Evolutionary conservation across 2,888 invertebrate genomes (phyloP).

Genomic region (Hermaeophaga mercurialis): DNA sequence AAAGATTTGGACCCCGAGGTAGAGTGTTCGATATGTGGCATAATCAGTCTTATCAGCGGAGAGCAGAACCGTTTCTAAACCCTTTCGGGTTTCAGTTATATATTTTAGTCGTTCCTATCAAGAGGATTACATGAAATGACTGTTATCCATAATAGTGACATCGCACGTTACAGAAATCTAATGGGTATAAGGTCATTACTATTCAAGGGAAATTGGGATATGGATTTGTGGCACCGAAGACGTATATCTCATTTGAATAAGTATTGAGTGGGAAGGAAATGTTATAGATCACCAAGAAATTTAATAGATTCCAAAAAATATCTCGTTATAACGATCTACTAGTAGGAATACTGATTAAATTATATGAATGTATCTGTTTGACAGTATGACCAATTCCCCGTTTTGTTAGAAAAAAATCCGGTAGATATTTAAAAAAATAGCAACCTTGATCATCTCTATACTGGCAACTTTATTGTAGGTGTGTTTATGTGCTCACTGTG

Average conservation of each 20-base stretch:
- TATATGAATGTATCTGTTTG: too few relatives aligned
- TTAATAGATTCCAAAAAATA: too few relatives aligned
- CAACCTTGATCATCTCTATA: too few relatives aligned
- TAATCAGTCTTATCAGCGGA: slow-evolving; percentile 25
- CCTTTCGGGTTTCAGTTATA: slow-evolving; percentile 19
- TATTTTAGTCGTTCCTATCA: slow-evolving; percentile 23
- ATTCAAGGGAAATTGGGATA: background rate
- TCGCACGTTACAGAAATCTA: slow-evolving; percentile 15
- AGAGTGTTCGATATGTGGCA: slow-evolving; percentile 12
- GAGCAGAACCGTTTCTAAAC: slow-evolving; percentile 24
- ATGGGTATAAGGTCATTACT: slow-evolving; percentile 9
- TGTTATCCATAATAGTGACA: slow-evolving; percentile 17
- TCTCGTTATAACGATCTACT: too few relatives aligned
- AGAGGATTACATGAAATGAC: slow-evolving; percentile 22
- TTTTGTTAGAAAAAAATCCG: too few relatives aligned
- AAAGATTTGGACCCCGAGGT: slow-evolving; percentile 7
- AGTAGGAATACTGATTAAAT: too few relatives aligned
- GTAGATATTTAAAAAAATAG: too few relatives aligned
- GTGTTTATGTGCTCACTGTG: too few relatives aligned
- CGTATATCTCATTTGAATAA: background rate
- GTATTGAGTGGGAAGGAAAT: too few relatives aligned
- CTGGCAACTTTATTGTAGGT: too few relatives aligned
- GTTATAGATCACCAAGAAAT: too few relatives aligned
- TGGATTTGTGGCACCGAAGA: background rate
- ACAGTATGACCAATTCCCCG: too few relatives aligned